Conservation (phyloP, 2,888 invertebrate species). For the Phymatocera aterrima region DNA sequence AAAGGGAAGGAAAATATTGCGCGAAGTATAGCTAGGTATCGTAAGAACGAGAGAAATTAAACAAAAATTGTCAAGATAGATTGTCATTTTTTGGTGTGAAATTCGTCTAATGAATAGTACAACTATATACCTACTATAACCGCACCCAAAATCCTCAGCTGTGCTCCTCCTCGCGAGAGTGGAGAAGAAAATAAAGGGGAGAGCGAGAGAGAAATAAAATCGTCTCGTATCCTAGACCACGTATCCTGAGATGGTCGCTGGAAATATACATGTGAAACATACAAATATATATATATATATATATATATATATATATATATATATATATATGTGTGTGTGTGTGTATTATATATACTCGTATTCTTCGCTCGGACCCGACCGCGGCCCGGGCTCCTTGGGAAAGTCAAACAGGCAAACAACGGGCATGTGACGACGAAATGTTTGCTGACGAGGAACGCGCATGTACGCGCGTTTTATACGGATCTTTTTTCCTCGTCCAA, state of each 20-base stretch:
- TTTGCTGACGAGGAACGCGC: slow-evolving; percentile 64
- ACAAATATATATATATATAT: slow-evolving; percentile 58
- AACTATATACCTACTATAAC: neutral
- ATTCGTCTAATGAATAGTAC: too few species aligned
- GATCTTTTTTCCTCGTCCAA: slow-evolving; percentile 24
- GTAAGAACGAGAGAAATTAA: too few species aligned
- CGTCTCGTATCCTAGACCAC: neutral
- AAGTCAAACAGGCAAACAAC: slow-evolving; percentile 73
- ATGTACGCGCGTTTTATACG: neutral
- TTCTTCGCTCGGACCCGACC: neutral
- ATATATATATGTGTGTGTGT: slow-evolving; percentile 58
- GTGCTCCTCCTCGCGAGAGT: neutral
- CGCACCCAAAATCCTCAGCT: neutral
- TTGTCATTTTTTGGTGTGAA: too few species aligned
- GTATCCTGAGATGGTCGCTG: too few species aligned
- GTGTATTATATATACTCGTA: neutral
- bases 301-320: slow-evolving; percentile 59
- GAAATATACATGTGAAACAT: too few species aligned
- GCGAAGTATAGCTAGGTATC: too few species aligned
- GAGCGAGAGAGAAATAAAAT: neutral
- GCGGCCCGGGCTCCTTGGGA: slow-evolving; percentile 65
- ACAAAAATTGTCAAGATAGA: too few species aligned
- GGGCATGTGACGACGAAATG: slow-evolving; percentile 66
- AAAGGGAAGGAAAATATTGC: too few species aligned
- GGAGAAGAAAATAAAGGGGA: neutral